Base-by-base conservation (phyloP, 2,797 vertebrate genomes). In the Coccyzus lansbergi region DNA sequence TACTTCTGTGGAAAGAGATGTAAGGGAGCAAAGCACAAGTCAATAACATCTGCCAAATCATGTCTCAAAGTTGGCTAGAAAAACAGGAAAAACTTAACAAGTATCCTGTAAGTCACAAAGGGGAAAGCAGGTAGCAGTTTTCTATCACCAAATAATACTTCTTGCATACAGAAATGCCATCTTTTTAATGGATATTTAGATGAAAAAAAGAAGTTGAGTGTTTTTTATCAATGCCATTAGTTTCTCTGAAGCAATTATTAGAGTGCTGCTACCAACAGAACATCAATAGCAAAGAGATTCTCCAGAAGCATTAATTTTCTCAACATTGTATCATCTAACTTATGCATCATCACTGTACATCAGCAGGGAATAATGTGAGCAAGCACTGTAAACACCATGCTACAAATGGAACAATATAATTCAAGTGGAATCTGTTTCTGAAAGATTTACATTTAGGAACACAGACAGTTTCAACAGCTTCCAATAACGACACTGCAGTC, bases 151-250 rank as follows among this genome's bases (percentile, higher is more conserved):
- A 65, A 38, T 42, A 86, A 74, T 44, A 84, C 44, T 71, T 33
- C 60, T 65, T 4, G 1, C 88, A 51, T 56, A 38, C n/a, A 91
- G 94, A 86, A 77, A 31, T 28, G 9, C 58, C 15, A 19, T 52
- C 92, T 93, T 95, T 95, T 86, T 90, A 89, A 75, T 36, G 70
- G 60, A 52, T 68, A 67, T 65, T 85, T 48, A 49, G 86, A 93
- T 29, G 25, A 55, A 71, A 94, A 94, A 86, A 19, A 24, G 84
- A 88, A 89, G 84, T 58, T 84, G 13, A 2, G 36, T 72, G 71
- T 33, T 52, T 97, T 95, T 94, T 94, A 71, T 95, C 94, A 90
- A 92, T 33, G 16, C 89, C 53, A 34, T 92, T 89, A 64, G 59
- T 74, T 93, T 77, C 86, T 94, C 83, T 40, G 52, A 83, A 88